phyloP scores from a whole-genome alignment of 2,113 vertebrate species.

The Perognathus longimembris region DNA sequence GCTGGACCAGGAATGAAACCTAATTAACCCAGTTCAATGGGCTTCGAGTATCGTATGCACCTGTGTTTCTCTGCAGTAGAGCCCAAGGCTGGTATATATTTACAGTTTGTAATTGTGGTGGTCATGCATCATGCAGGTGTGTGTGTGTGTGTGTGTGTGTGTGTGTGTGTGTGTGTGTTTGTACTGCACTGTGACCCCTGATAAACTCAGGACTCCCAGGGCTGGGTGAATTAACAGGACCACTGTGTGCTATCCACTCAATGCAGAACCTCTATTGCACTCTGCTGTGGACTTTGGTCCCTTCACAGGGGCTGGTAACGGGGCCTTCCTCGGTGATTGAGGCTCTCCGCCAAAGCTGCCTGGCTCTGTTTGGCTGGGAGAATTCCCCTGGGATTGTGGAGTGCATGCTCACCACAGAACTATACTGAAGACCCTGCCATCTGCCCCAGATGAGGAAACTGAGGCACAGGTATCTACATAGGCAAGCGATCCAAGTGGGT shows the following conservation, averaged over 20 bases:
- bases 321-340: not conserved
- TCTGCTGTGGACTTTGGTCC: fast-evolving
- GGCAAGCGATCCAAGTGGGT: fast-evolving
- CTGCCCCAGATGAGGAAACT: not conserved
- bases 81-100: fast-evolving
- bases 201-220: not conserved
- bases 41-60: constrained; percentile 71
- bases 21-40: constrained; percentile 77
- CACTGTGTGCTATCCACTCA: fast-evolving
- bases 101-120: not conserved
- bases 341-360: not conserved
- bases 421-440: not conserved
- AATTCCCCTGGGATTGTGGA: not conserved
- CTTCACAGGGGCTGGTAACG: not conserved
- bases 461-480: not conserved
- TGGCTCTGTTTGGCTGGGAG: not conserved
- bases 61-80: not conserved
- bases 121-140: fast-evolving
- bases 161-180: not conserved
- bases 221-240: not conserved
- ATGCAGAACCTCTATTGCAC: not conserved
- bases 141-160: fast-evolving
- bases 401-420: not conserved
- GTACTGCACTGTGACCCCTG: too few species aligned
- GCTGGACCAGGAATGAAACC: constrained; percentile 78